These are phyloP conservation scores for Lepas anatifera DNA, from an alignment of 2,888 invertebrate genomes.

Conservation along the genomic window DNA sequence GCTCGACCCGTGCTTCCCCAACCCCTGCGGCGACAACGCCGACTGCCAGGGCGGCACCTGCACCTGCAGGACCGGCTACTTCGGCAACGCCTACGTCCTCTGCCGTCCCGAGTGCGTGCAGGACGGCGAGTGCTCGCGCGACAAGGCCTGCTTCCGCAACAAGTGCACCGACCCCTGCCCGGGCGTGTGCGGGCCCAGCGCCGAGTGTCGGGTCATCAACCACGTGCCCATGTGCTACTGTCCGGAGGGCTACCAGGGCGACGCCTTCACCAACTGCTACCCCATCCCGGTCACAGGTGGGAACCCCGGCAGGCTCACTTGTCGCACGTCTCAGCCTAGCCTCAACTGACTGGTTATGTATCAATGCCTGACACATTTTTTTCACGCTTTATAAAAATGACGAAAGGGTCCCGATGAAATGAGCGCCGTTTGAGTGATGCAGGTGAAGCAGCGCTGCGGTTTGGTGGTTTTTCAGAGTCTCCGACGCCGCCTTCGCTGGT, in stretches of 20 bases:
- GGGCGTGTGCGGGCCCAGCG: conserved; percentile 52
- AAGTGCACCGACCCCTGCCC: conserved; percentile 29
- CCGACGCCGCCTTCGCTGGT: neutral
- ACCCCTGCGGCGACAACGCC: conserved; percentile 66
- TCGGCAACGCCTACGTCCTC: conserved; percentile 55
- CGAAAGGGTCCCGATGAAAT: too few species aligned
- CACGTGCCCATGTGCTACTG: conserved; percentile 66
- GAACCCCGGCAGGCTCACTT: too few species aligned
- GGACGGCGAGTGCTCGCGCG: conserved; percentile 61
- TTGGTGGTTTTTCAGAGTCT: neutral
- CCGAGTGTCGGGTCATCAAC: conserved; percentile 59
- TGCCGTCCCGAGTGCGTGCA: conserved; percentile 46
- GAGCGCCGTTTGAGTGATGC: too few species aligned
- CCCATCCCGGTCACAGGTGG: conserved; percentile 5
- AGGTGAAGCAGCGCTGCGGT: neutral
- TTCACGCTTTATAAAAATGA: too few species aligned
- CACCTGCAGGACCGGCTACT: conserved; percentile 58
- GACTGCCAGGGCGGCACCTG: conserved; percentile 66
- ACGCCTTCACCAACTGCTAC: conserved; percentile 27
- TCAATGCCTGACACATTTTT: too few species aligned
- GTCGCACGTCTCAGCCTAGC: too few species aligned
- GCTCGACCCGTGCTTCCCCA: conserved; percentile 55
- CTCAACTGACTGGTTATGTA: too few species aligned
- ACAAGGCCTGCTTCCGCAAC: conserved; percentile 49
- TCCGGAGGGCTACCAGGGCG: conserved; percentile 35